Percentiles rank a stretch among this genome's conserved stretches.
phyloP scores from a whole-genome alignment of 2,888 invertebrate genomes.

The Ischnus inquisitorius region DNA sequence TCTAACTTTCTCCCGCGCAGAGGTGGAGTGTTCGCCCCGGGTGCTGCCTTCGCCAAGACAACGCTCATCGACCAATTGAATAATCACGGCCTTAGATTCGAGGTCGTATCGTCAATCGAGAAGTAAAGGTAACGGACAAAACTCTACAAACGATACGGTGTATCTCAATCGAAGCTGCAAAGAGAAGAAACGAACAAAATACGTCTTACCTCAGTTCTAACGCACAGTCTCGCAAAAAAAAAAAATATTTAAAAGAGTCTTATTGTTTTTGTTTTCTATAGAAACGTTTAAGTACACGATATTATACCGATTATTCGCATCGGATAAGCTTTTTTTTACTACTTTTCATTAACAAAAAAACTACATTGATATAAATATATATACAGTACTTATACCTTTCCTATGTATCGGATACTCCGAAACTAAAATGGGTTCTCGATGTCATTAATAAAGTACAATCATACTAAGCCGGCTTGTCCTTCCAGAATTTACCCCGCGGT shows the following conservation, averaged over 20 bases:
- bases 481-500: not conserved
- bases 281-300: not conserved
- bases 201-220: not conserved
- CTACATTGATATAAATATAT: slow-evolving; percentile 15
- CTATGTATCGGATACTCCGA: slow-evolving; percentile 28
- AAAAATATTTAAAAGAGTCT: not conserved
- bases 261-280: not conserved
- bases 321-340: slow-evolving; percentile 5
- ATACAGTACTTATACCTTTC: slow-evolving; percentile 33
- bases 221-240: not conserved
- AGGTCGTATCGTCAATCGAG: slow-evolving; percentile 85
- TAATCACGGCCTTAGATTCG: slow-evolving; percentile 91
- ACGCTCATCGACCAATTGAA: slow-evolving; percentile 91
- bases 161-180: slow-evolving; percentile 26
- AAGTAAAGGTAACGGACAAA: slow-evolving; percentile 69
- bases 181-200: slow-evolving; percentile 1
- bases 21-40: slow-evolving; percentile 95
- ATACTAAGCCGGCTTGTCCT: not conserved
- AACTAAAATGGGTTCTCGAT: slow-evolving; percentile 35
- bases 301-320: slow-evolving; percentile 13
- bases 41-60: slow-evolving; percentile 94
- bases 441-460: slow-evolving; percentile 42
- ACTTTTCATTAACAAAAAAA: slow-evolving; percentile 23
- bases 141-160: slow-evolving; percentile 41
- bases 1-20: slow-evolving; percentile 85